Percentiles rank a stretch among this genome's conserved stretches.
Conservation (phyloP, 1,140 invertebrate genomes). For the Lasaia peninsularis region DNA sequence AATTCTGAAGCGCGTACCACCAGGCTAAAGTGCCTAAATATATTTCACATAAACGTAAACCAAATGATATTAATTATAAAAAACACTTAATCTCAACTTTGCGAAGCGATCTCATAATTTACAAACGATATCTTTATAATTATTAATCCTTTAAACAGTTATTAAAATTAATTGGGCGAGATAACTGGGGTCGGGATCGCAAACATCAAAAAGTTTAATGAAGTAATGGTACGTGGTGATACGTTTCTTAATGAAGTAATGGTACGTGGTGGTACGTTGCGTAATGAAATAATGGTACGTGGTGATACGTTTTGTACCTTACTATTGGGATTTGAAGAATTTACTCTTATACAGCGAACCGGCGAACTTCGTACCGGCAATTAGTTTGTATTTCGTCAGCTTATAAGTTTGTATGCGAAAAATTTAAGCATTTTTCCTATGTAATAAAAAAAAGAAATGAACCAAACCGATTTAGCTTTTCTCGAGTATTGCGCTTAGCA, state of each 20-base stretch:
- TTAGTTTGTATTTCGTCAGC: no score
- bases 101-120: conserved; percentile 1
- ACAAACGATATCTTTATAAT: conserved; percentile 1
- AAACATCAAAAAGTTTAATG: conserved; percentile 44
- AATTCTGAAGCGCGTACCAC: no score
- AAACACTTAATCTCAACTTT: neutral
- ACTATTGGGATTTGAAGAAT: no score
- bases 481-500: no score
- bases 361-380: no score
- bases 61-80: neutral
- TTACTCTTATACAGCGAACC: no score
- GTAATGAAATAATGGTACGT: conserved; percentile 58
- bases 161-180: conserved; percentile 1
- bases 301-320: conserved; percentile 57
- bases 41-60: neutral
- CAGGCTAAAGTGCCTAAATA: neutral
- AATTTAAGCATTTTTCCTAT: no score
- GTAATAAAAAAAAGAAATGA: no score
- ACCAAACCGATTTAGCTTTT: no score
- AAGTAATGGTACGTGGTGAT: conserved; percentile 55
- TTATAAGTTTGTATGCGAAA: no score
- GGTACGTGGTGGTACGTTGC: no score
- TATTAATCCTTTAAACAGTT: conserved; percentile 8
- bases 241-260: no score
- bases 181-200: conserved; percentile 22